Evolutionary conservation across 2,888 invertebrate species (phyloP).

Genomic region (Baccha elongata): DNA sequence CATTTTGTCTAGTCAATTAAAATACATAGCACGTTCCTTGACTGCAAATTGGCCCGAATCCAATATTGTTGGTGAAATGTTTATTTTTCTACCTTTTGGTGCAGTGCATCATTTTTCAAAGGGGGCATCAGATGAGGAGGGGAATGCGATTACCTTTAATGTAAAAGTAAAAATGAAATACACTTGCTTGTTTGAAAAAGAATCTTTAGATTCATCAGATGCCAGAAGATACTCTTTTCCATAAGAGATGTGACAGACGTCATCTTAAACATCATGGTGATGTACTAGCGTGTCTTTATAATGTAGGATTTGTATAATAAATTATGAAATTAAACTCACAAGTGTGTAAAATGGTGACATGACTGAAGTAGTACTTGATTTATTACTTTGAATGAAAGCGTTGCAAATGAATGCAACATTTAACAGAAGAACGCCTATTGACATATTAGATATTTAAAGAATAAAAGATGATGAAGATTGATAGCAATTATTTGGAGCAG

Average conservation of each 20-base stretch:
- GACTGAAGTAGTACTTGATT: slow-evolving; percentile 50
- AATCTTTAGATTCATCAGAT: not conserved
- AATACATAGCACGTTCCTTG: slow-evolving; percentile 49
- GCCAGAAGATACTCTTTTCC: slow-evolving; percentile 29
- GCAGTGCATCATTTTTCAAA: slow-evolving; percentile 56
- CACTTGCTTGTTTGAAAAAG: slow-evolving; percentile 36
- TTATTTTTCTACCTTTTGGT: slow-evolving; percentile 57
- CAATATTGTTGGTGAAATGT: slow-evolving; percentile 44
- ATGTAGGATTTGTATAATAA: slow-evolving; percentile 55
- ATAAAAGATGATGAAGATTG: no score
- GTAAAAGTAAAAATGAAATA: slow-evolving; percentile 22
- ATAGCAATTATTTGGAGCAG: no score
- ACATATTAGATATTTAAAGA: no score
- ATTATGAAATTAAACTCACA: slow-evolving; percentile 59
- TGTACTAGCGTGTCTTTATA: slow-evolving; percentile 30
- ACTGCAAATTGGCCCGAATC: slow-evolving; percentile 48
- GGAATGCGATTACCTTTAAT: not conserved
- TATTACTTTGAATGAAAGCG: slow-evolving; percentile 36
- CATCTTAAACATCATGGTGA: slow-evolving; percentile 38
- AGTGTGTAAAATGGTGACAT: slow-evolving; percentile 43
- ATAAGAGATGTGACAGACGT: slow-evolving; percentile 19
- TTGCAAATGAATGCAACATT: slow-evolving; percentile 37
- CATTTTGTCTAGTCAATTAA: slow-evolving; percentile 54
- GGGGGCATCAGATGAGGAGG: not conserved
- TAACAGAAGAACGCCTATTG: slow-evolving; percentile 31